Evolutionary conservation across 2,113 vertebrate genomes (phyloP).

Genomic region (rabbit (Oryctolagus cuniculus)): DNA sequence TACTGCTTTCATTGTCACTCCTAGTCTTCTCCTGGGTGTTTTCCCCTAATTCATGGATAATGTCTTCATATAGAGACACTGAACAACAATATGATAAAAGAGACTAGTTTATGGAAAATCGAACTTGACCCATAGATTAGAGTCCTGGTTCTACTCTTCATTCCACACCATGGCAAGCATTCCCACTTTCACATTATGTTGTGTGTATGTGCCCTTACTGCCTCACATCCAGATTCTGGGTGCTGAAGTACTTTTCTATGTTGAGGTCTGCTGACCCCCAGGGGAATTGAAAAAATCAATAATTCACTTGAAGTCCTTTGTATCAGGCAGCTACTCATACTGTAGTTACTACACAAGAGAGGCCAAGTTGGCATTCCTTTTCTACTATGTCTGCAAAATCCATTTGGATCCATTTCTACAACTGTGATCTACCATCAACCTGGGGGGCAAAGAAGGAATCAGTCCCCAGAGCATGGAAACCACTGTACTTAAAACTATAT

Average conservation of each 20-base stretch:
- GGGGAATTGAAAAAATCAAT: neutral
- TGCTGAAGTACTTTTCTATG: neutral
- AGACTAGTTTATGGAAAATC: neutral
- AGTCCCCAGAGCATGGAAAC: constrained; percentile 40
- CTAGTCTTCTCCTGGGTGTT: neutral
- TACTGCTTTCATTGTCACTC: neutral
- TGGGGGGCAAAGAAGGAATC: constrained; percentile 24
- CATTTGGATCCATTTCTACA: constrained; percentile 54
- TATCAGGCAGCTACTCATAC: neutral
- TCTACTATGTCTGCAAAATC: constrained; percentile 66
- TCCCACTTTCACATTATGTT: neutral
- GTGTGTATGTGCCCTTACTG: neutral
- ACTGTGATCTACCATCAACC: constrained; percentile 39
- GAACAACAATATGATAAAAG: neutral
- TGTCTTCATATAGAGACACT: neutral
- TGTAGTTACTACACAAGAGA: neutral
- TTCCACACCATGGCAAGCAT: neutral
- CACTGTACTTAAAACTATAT: constrained; percentile 45
- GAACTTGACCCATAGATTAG: neutral
- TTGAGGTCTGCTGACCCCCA: constrained; percentile 27
- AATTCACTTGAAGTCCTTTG: neutral
- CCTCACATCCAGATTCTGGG: neutral
- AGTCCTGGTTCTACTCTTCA: neutral
- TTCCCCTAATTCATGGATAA: neutral
- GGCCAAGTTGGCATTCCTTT: constrained; percentile 19